Percentiles rank a stretch among this genome's conserved stretches.
phyloP scores from a whole-genome alignment of 2,113 vertebrate species.

The Isurus oxyrinchus region DNA sequence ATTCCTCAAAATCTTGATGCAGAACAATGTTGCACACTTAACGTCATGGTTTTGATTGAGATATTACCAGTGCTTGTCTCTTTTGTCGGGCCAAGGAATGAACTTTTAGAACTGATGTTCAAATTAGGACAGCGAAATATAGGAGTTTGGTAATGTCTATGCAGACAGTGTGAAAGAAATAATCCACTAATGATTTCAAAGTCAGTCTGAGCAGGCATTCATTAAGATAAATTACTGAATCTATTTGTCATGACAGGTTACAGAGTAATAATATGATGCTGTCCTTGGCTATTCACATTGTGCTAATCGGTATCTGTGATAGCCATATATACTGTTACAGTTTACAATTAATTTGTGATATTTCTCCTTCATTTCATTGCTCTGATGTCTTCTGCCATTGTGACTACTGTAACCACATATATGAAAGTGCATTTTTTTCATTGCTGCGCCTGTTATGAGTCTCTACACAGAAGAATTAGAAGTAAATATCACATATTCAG shows the following conservation, averaged over 20 bases:
- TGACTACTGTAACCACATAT: not conserved
- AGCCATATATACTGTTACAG: not conserved
- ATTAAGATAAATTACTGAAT: not conserved
- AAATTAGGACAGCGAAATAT: not conserved
- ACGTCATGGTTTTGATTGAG: not conserved
- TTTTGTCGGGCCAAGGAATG: not conserved
- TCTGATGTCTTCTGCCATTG: not conserved
- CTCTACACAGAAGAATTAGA: not conserved
- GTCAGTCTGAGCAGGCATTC: not conserved
- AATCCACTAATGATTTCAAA: constrained; percentile 21
- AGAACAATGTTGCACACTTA: not conserved
- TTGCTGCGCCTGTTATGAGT: not conserved
- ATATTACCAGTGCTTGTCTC: not conserved
- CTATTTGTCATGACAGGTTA: not conserved
- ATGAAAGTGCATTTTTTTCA: not conserved
- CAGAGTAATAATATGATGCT: constrained; percentile 8
- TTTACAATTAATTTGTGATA: constrained; percentile 15
- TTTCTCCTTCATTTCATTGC: not conserved
- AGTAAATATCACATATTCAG: not conserved
- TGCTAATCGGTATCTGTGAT: not conserved
- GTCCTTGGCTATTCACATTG: not conserved
- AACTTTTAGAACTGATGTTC: not conserved
- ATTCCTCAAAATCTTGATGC: constrained; percentile 51
- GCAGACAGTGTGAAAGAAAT: not conserved
- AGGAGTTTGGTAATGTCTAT: not conserved